Evolutionary conservation across 2,113 vertebrate genomes (phyloP), one percentile per base, ranked within the genome.

Genomic region (Lampris incognitus): DNA sequence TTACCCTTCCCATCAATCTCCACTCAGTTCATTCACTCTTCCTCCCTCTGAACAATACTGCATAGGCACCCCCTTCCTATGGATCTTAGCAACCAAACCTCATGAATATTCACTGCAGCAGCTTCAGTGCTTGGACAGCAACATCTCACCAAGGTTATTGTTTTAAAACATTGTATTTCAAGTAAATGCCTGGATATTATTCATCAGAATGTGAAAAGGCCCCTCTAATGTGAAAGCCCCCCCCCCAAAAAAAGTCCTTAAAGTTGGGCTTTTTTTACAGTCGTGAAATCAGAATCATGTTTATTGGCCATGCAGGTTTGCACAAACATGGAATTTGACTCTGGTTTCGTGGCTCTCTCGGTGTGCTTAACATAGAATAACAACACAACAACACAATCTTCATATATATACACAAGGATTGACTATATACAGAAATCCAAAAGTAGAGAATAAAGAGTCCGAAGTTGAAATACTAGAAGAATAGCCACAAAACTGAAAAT

Each of bases 1-100:
- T 85, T 89, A 85, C 88, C 76, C 61, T 91, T 90, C 86, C 88
- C 89, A 92, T 93, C 91, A 93, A 85, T 92, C 91, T 90, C 83
- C 54, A 77, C 78, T 82, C 76, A n/a, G 71, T 87, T 82, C 83
- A 84, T 87, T 89, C 81, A 83, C 79, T 64, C 69, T 49, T 37
- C n/a, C 63, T 75, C 76, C 69, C 58, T 66, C 78, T 48, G 73
- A 84, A 79, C 73, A 88, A 88, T 88, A 74, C 48, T 67, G 39
- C 80, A 76, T 8, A 81, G 85, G 78, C 86, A 73, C 72, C 70
- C 88, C 74, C 79, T 10, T 76, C 74, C 76, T 75, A 78, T 73
- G 75, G 85, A 88, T 82, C 93, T 81, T 92, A 88, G 94, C 93
- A 94, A 95, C 93, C 79, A 46, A 48, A 69, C 50, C 70, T 46